Evolutionary conservation across 2,797 vertebrate genomes (phyloP).

Genomic region (Ctenosaura bakeri): DNA sequence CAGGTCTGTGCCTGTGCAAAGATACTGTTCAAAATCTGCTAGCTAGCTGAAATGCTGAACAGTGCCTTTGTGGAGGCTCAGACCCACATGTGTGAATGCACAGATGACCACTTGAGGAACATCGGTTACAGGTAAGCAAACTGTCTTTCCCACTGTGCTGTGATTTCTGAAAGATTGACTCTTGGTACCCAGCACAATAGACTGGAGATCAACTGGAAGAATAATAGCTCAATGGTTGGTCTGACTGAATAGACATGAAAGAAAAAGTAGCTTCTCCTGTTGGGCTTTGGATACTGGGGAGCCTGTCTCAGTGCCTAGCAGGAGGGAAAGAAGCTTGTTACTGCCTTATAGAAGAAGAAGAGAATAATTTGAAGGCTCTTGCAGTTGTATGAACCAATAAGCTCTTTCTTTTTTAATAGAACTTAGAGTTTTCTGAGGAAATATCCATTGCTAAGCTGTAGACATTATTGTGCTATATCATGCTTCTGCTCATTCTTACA

Average conservation of each 20-base stretch:
- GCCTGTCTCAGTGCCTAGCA: not conserved
- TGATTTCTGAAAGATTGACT: not conserved
- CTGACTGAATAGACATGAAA: not conserved
- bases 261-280: not conserved
- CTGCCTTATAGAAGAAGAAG: not conserved
- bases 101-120: too few relatives aligned
- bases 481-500: slow-evolving; percentile 46
- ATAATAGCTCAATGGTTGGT: not conserved
- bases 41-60: too few relatives aligned
- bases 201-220: not conserved
- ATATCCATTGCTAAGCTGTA: slow-evolving; percentile 46
- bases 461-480: slow-evolving; percentile 38
- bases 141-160: not conserved
- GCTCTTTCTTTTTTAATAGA: not conserved
- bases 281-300: not conserved
- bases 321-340: not conserved
- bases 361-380: not conserved
- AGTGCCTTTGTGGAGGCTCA: too few relatives aligned
- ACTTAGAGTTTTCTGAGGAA: slow-evolving; percentile 62
- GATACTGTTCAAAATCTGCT: too few relatives aligned
- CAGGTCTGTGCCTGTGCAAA: too few relatives aligned
- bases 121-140: too few relatives aligned
- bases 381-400: not conserved
- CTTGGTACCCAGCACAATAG: not conserved
- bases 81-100: too few relatives aligned